phyloP scores from a whole-genome alignment of 2,797 vertebrate genomes.

The Danionella dracula region DNA sequence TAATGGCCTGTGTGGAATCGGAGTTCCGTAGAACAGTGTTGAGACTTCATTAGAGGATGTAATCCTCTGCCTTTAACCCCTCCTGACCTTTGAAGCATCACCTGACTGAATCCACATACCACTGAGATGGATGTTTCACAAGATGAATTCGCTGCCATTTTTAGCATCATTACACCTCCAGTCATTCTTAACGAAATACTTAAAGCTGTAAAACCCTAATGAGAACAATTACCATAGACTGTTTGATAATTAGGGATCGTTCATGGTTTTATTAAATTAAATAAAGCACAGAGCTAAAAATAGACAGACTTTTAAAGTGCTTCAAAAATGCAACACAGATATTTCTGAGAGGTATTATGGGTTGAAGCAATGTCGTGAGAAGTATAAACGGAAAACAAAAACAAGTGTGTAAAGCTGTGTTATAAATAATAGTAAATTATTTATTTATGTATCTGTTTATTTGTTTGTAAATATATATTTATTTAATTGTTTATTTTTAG shows the following conservation, averaged over 20 bases:
- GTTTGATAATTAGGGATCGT: neutral
- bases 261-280: neutral
- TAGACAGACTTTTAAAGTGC: neutral
- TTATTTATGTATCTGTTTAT: too few relatives aligned
- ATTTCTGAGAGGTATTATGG: neutral
- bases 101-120: conserved; percentile 22
- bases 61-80: conserved; percentile 33
- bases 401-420: neutral
- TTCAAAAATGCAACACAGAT: neutral
- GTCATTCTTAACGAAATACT: conserved; percentile 4
- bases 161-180: conserved; percentile 28
- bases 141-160: neutral
- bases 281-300: neutral
- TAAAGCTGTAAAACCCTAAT: conserved; percentile 10
- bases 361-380: neutral
- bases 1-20: conserved; percentile 27
- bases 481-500: too few relatives aligned
- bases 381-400: neutral
- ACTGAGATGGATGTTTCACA: conserved; percentile 20
- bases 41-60: conserved; percentile 34
- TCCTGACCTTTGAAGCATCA: conserved; percentile 15
- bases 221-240: neutral
- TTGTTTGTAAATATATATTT: too few relatives aligned
- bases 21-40: conserved; percentile 5
- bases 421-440: too few relatives aligned